Evolutionary conservation across 2,888 invertebrate species (phyloP), one percentile per base, ranked within the genome.

Genomic region (Pristionchus fissidentatus): DNA sequence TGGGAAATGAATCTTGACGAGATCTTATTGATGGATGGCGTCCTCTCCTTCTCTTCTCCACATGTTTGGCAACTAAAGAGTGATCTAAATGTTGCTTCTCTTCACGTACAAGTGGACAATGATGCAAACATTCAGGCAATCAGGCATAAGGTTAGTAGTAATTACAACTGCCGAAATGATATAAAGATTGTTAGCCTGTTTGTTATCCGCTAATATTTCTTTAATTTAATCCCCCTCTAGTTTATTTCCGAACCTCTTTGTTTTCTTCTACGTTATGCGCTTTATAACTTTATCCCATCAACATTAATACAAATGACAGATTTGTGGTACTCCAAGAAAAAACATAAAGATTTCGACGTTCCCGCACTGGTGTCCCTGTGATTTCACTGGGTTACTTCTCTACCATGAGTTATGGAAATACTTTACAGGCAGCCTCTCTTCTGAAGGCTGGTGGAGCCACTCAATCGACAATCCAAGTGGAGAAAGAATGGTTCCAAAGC

Each of bases 11-110:
- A 88, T 84, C 62, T 88, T 22, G 81, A 84, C 19, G 89, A 89
- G 22, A 70, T 85, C 26, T 55, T 89, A 13, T 87, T 92, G 70
- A 87, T 94, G 52, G 94, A 94, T 22, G 93, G 94, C 13, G 93
- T 94, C 4, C 85, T 93, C 38, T 93, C 93, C n/a, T 94, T 93
- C 88, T 92, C 93, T 80, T 92, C 93, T 41, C 93, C 93, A n/a
- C 94, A 94, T 86, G 92, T 93, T 87, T 94, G 94, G 94, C 92
- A 92, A 84, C 93, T 94, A 87, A 94, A 94, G 52, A 92, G 93
- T 13, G 93, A 93, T 77, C 92, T 93, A 77, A 89, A 93, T 55
- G 92, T 93, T 77, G 93, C 93, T 5, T 93, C 92, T 38, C 85
- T 94, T 32, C 93, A 93, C 87, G 91, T 94, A 43, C 93, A 93